phyloP scores from a whole-genome alignment of 2,888 invertebrate species.

The Myopa testacea region DNA sequence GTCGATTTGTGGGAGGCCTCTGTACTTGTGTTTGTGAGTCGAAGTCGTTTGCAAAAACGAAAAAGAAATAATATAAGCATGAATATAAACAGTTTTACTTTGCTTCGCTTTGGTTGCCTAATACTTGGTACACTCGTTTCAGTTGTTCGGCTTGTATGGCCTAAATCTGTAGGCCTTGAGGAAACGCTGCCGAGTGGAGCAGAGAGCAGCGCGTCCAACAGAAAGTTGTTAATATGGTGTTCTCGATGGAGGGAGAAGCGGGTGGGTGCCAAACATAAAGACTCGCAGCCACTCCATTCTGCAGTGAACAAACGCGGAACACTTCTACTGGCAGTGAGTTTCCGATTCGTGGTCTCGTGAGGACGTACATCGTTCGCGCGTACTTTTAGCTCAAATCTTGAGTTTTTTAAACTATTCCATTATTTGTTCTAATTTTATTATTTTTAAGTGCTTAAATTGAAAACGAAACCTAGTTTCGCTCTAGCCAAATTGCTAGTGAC shows the following conservation, averaged over 20 bases:
- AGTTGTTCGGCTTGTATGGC: constrained; percentile 45
- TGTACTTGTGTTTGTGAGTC: background rate
- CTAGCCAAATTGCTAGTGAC: constrained; percentile 6
- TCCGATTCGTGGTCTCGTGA: constrained; percentile 51
- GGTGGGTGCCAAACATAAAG: constrained; percentile 21
- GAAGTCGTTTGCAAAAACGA: constrained; percentile 26
- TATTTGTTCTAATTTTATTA: constrained; percentile 27
- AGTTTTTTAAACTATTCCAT: constrained; percentile 32
- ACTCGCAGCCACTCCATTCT: constrained; percentile 35
- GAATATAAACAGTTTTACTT: constrained; percentile 37
- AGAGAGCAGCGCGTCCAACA: constrained; percentile 34
- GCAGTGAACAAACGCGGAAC: constrained; percentile 27
- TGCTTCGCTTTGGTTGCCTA: constrained; percentile 39
- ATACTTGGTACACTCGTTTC: constrained; percentile 37
- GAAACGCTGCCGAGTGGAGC: constrained; percentile 45
- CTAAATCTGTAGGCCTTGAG: constrained; percentile 55
- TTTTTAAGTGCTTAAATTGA: constrained; percentile 26
- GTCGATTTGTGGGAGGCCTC: too few species aligned
- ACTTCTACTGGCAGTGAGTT: constrained; percentile 49
- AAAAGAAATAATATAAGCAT: constrained; percentile 27
- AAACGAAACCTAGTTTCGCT: constrained; percentile 22
- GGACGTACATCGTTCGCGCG: constrained; percentile 46
- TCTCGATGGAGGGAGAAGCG: constrained; percentile 8
- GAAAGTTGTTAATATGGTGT: constrained; percentile 24
- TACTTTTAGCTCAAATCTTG: constrained; percentile 19